A percentile compares a stretch with the other conserved stretches of the same genome.
Evolutionary conservation across 2,797 vertebrate genomes (phyloP).

Genomic region (Brachymystax lenok): DNA sequence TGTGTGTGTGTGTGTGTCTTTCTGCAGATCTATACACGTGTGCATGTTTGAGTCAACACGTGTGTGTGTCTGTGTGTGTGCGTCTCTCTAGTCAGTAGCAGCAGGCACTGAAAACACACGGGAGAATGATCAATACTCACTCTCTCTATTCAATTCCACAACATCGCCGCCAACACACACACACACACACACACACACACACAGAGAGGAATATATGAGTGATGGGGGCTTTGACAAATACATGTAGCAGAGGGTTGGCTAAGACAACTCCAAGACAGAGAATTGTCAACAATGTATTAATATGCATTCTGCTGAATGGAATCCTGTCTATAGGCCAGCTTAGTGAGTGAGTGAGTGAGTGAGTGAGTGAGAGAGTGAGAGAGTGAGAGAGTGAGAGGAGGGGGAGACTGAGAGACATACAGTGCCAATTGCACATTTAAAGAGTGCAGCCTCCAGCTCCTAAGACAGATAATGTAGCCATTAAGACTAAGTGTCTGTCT

Average conservation of each 20-base stretch:
- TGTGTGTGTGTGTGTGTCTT: slow-evolving; percentile 22
- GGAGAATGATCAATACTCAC: slow-evolving; percentile 73
- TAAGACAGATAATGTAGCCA: slow-evolving; percentile 77
- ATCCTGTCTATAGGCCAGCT: slow-evolving; percentile 8
- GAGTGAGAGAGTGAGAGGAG: background rate
- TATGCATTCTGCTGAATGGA: slow-evolving; percentile 62
- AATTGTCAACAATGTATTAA: slow-evolving; percentile 57
- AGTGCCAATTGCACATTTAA: background rate
- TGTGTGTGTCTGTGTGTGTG: slow-evolving; percentile 41
- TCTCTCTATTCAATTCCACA: slow-evolving; percentile 73
- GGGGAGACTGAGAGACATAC: background rate
- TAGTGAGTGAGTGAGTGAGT: too few species aligned
- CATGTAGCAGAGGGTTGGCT: slow-evolving; percentile 53
- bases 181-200: slow-evolving; percentile 15
- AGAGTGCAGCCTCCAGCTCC: slow-evolving; percentile 69
- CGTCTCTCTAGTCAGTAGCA: slow-evolving; percentile 63
- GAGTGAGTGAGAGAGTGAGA: background rate
- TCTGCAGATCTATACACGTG: background rate
- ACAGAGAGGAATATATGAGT: slow-evolving; percentile 38
- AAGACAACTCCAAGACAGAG: slow-evolving; percentile 33
- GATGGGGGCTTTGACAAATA: slow-evolving; percentile 46
- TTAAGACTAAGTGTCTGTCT: slow-evolving; percentile 79
- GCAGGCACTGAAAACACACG: slow-evolving; percentile 71
- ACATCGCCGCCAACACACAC: slow-evolving; percentile 57
- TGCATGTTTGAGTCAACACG: background rate